Conservation (phyloP, 2,113 vertebrate genomes). For the Colinus virginianus region DNA sequence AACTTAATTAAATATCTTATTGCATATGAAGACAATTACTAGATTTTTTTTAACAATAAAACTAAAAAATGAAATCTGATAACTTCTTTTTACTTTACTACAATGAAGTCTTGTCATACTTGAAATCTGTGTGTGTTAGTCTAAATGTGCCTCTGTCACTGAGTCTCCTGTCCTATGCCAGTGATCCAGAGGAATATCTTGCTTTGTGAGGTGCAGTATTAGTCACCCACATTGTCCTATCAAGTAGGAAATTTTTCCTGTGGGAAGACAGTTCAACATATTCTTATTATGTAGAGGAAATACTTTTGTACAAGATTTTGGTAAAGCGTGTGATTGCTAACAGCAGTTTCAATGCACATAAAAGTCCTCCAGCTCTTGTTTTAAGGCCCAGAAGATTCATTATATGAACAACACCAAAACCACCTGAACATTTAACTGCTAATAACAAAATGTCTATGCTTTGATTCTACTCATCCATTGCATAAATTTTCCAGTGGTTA, state of each 20-base stretch:
- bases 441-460: not conserved
- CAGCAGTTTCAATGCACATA: not conserved
- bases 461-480: not conserved
- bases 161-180: not conserved
- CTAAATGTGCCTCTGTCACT: not conserved
- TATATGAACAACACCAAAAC: not conserved
- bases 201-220: not conserved
- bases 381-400: not conserved
- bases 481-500: not conserved
- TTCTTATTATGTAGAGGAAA: not conserved
- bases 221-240: not conserved
- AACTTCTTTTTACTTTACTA: not conserved
- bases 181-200: not conserved
- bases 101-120: not conserved
- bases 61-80: not conserved
- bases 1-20: not conserved
- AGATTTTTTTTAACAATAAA: not conserved
- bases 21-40: not conserved
- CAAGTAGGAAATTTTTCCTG: not conserved
- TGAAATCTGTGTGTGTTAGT: not conserved
- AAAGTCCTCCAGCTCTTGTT: not conserved
- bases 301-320: not conserved
- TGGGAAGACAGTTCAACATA: not conserved
- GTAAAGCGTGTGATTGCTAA: not conserved
- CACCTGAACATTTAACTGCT: not conserved